phyloP scores from a whole-genome alignment of 2,888 invertebrate species.

The Perizoma flavofasciatum region DNA sequence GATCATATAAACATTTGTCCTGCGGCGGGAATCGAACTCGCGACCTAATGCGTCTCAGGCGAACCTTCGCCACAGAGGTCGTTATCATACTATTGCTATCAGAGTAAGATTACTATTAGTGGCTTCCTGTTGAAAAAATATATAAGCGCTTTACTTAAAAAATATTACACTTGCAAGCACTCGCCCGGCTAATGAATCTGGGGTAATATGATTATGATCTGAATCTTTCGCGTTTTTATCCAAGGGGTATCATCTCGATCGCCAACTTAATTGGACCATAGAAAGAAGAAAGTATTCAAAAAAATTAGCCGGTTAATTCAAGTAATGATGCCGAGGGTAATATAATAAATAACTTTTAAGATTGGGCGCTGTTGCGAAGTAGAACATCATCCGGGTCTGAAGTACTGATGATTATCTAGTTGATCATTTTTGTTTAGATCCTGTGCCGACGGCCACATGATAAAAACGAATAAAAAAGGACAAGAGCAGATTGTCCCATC shows the following conservation, averaged over 20 bases:
- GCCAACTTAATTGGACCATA: constrained; percentile 68
- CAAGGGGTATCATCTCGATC: constrained; percentile 47
- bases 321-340: constrained; percentile 57
- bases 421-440: no score
- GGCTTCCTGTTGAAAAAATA: no score
- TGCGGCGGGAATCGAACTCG: no score
- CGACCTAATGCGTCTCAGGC: no score
- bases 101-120: no score
- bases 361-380: constrained; percentile 1
- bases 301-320: constrained; percentile 69
- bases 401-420: no score
- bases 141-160: constrained; percentile 25
- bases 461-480: no score
- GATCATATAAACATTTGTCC: no score
- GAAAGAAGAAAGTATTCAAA: constrained; percentile 64
- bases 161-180: constrained; percentile 49
- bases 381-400: not conserved
- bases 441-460: no score
- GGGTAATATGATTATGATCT: constrained; percentile 66
- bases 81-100: no score
- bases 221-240: constrained; percentile 53
- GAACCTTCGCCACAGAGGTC: no score
- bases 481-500: no score
- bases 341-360: constrained; percentile 51
- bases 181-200: constrained; percentile 54